Evolutionary conservation across 2,797 vertebrate genomes (phyloP), one percentile per base, ranked within the genome.

Genomic region (Sebastes taczanowskii): DNA sequence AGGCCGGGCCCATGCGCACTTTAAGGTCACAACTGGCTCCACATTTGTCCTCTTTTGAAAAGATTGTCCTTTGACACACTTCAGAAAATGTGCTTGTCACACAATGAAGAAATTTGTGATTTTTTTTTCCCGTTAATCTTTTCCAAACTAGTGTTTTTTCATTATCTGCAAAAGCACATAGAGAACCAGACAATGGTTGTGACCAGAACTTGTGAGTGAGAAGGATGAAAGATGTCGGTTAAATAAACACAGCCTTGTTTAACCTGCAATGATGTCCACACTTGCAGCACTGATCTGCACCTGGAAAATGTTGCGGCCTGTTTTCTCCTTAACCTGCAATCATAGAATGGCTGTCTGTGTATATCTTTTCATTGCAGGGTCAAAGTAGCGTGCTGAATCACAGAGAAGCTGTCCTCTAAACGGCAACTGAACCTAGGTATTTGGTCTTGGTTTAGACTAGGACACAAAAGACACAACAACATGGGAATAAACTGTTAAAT

Each of bases 1-100:
- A 93, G 94, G 61, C 85, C 87, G 71, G 69, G 66, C 90, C 89
- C 78, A 72, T 60, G 71, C 78, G 75, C 58, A 81, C 78, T 94
- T 89, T 90, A 90, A 95, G 95, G 95, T 96, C 96, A 96, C 87
- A 89, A 86, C 90, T 87, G 82, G 84, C 83, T 88, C 85, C 64
- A 78, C 78, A 82, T 90, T 83, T 86, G 86, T 89, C 73, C 66
- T 86, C 67, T 86, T 91, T 87, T 87, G 7, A 84, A 84, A 74
- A 73, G 22, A 80, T 62, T 70, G 55, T 77, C 62, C 71, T 71
- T 66, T 80, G 29, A 81, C 52, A 73, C 59, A 71, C 23, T 13
- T 10, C 20, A 65, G 13, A 80, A 69, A 62, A 46, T 73, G n/a
- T 58, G 16, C 35, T 73, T 61, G 16, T 72, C 53, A 38, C 20